Evolutionary conservation across 2,113 vertebrate genomes (phyloP).

Genomic region (Chrysemys picta): DNA sequence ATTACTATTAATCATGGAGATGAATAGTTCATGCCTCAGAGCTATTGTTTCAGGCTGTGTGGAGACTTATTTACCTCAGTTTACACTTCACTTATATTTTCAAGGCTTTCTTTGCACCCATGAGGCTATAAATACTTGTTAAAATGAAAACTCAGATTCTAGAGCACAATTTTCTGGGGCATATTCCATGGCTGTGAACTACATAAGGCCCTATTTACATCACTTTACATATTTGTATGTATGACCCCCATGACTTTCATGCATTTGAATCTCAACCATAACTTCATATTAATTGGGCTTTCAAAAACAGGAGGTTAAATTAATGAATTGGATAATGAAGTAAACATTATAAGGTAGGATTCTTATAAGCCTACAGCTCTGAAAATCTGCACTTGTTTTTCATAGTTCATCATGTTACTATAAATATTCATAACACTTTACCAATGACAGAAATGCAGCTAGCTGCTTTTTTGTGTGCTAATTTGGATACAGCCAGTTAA

Average conservation of each 20-base stretch:
- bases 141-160: neutral
- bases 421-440: neutral
- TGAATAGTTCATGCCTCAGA: neutral
- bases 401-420: fast-evolving
- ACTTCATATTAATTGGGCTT: neutral
- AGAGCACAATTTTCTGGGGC: neutral
- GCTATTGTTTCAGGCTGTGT: fast-evolving
- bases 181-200: neutral
- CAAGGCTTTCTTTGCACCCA: neutral
- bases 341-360: neutral
- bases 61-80: fast-evolving
- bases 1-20: neutral
- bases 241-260: neutral
- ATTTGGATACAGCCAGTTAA: too few relatives aligned
- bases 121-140: neutral
- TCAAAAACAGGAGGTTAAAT: neutral
- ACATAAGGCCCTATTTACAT: fast-evolving
- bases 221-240: fast-evolving
- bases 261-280: neutral
- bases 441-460: fast-evolving
- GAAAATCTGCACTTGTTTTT: fast-evolving
- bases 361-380: neutral
- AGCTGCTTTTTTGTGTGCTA: neutral
- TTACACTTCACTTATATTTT: neutral
- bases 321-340: neutral